Conservation (phyloP, 2,113 vertebrate genomes). For the Seriola aureovittata region DNA sequence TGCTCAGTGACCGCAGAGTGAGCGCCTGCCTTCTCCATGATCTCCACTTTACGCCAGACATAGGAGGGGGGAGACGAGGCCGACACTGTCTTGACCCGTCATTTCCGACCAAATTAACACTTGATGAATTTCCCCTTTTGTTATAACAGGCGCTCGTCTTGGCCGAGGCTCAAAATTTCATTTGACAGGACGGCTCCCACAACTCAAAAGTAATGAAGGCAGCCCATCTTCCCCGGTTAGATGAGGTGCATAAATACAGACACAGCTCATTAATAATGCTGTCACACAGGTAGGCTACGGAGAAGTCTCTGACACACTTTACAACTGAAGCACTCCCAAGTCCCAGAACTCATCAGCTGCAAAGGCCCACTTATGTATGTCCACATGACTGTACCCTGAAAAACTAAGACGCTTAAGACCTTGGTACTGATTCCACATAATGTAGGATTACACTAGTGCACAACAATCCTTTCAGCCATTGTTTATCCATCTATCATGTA, state of each 20-base stretch:
- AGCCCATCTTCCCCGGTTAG: conserved; percentile 75
- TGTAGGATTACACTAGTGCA: neutral
- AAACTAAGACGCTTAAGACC: conserved; percentile 8
- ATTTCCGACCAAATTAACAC: conserved; percentile 80
- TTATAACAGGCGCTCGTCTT: conserved; percentile 74
- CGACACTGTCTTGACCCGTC: conserved; percentile 64
- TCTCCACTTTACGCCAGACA: conserved; percentile 4
- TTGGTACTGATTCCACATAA: conserved; percentile 6
- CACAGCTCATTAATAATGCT: conserved; percentile 81
- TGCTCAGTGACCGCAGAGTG: conserved; percentile 61
- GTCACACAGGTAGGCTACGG: conserved; percentile 78
- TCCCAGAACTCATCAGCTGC: conserved; percentile 28
- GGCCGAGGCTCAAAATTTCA: conserved; percentile 69
- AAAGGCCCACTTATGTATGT: conserved; percentile 25
- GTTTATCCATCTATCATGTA: neutral
- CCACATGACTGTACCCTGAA: conserved; percentile 1
- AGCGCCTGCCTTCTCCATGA: neutral
- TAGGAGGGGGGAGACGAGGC: conserved; percentile 34
- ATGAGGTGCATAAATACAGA: conserved; percentile 82
- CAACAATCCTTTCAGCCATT: neutral
- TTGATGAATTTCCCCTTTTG: conserved; percentile 79
- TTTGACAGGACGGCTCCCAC: conserved; percentile 73
- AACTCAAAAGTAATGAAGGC: conserved; percentile 66
- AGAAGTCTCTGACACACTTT: conserved; percentile 66
- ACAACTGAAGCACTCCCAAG: conserved; percentile 35